Conservation (phyloP, 2,888 invertebrate species). For the Tridacna crocea region DNA sequence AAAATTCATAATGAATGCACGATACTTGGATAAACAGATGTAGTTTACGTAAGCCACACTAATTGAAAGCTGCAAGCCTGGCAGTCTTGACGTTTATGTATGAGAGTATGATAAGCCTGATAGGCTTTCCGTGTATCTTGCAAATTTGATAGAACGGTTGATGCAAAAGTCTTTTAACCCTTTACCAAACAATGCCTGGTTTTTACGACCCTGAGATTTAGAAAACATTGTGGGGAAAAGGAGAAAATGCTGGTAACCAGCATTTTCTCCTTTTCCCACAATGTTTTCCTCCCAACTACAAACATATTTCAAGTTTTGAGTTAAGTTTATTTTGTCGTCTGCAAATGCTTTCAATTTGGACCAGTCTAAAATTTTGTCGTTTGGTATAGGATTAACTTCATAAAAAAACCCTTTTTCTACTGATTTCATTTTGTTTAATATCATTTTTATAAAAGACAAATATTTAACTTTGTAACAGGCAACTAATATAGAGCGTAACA, state of each 20-base stretch:
- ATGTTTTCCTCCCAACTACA: not conserved
- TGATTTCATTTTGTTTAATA: not conserved
- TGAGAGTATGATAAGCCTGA: not conserved
- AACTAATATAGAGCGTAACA: not conserved
- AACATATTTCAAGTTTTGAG: no score
- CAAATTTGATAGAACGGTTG: not conserved
- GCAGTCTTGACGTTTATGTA: conserved; percentile 6
- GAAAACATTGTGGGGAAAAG: not conserved
- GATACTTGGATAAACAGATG: no score
- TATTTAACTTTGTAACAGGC: not conserved
- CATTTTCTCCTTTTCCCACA: not conserved
- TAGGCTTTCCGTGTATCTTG: not conserved
- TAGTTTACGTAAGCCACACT: not conserved
- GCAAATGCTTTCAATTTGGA: no score
- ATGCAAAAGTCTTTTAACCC: not conserved
- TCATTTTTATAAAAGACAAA: not conserved
- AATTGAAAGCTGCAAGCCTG: not conserved
- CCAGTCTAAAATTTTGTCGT: no score
- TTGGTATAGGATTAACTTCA: no score
- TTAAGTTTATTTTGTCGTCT: no score
- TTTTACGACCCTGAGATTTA: not conserved
- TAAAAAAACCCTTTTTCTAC: not conserved
- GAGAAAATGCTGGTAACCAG: conserved; percentile 3
- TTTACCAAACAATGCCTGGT: not conserved
- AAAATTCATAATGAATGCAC: no score